phyloP scores from a whole-genome alignment of 2,797 vertebrate species.

The Borostomias antarcticus region DNA sequence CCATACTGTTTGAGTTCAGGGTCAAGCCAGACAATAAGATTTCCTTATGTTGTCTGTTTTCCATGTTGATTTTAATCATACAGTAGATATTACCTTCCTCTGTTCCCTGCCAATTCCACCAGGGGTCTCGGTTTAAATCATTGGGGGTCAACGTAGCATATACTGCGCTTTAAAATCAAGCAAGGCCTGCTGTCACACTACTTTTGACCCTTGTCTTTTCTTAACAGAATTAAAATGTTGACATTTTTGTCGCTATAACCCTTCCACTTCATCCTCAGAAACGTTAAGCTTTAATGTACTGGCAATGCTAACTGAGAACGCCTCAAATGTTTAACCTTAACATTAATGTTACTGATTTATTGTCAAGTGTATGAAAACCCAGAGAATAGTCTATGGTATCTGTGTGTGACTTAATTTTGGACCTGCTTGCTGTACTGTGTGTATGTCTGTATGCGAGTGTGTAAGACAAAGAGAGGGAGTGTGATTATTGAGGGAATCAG shows the following conservation, averaged over 20 bases:
- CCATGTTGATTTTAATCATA: slow-evolving; percentile 49
- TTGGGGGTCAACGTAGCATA: slow-evolving; percentile 77
- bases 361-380: slow-evolving; percentile 80
- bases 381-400: slow-evolving; percentile 79
- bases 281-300: slow-evolving; percentile 92
- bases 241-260: slow-evolving; percentile 70
- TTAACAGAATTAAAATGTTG: slow-evolving; percentile 70
- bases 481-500: slow-evolving; percentile 84
- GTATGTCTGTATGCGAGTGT: slow-evolving; percentile 63
- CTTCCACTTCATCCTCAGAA: slow-evolving; percentile 72
- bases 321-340: slow-evolving; percentile 87
- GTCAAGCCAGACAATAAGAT: slow-evolving; percentile 50
- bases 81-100: slow-evolving; percentile 78
- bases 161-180: slow-evolving; percentile 70
- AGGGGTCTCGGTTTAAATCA: slow-evolving; percentile 72
- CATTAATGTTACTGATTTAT: slow-evolving; percentile 83
- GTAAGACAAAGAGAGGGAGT: slow-evolving; percentile 35
- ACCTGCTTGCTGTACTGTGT: slow-evolving; percentile 78
- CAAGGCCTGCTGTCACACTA: slow-evolving; percentile 66
- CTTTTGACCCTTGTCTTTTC: slow-evolving; percentile 55
- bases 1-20: slow-evolving; percentile 49
- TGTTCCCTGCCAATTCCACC: slow-evolving; percentile 54
- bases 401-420: slow-evolving; percentile 77
- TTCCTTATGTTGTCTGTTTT: slow-evolving; percentile 43
- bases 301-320: slow-evolving; percentile 86